These are phyloP conservation scores for Drosophila longiperda DNA, from an alignment of 2,888 invertebrate species.

Conservation along the genomic window DNA sequence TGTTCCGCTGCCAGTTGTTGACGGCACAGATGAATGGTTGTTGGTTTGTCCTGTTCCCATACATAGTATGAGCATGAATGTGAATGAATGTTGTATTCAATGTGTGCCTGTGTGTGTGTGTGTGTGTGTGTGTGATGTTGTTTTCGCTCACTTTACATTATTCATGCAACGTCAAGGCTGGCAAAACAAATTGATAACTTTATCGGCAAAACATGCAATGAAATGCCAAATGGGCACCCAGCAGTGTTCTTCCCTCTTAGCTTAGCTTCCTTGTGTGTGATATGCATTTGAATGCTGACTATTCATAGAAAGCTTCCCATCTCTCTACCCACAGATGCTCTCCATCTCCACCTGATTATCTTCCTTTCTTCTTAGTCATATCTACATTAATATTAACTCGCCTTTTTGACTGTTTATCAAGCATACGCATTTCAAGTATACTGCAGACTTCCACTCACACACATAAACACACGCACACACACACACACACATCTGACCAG, in stretches of 20 bases:
- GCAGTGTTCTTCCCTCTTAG: slow-evolving; percentile 15
- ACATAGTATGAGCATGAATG: slow-evolving; percentile 19
- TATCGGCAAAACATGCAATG: slow-evolving; percentile 83
- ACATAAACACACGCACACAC: slow-evolving; percentile 5
- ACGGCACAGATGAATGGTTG: slow-evolving; percentile 59
- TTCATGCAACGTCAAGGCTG: slow-evolving; percentile 81
- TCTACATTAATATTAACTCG: slow-evolving; percentile 1
- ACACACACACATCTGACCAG: slow-evolving; percentile 35
- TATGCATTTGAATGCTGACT: slow-evolving; percentile 66
- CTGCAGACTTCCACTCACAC: slow-evolving; percentile 13
- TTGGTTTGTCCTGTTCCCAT: slow-evolving; percentile 10
- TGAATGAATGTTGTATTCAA: slow-evolving; percentile 14
- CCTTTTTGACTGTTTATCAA: slow-evolving; percentile 25
- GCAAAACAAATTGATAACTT: slow-evolving; percentile 83
- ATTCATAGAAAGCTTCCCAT: background rate
- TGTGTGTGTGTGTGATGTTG: slow-evolving; percentile 13
- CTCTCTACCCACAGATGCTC: background rate
- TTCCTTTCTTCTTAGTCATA: background rate
- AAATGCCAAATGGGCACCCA: slow-evolving; percentile 71
- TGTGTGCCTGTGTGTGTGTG: slow-evolving; percentile 9
- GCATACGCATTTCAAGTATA: slow-evolving; percentile 58
- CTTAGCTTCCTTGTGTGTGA: slow-evolving; percentile 51
- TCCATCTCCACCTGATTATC: background rate
- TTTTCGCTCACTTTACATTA: slow-evolving; percentile 74
- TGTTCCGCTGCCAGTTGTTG: slow-evolving; percentile 45